Evolutionary conservation across 2,888 invertebrate genomes (phyloP), one percentile per base, ranked within the genome.

Genomic region (Sphinx pinastri): DNA sequence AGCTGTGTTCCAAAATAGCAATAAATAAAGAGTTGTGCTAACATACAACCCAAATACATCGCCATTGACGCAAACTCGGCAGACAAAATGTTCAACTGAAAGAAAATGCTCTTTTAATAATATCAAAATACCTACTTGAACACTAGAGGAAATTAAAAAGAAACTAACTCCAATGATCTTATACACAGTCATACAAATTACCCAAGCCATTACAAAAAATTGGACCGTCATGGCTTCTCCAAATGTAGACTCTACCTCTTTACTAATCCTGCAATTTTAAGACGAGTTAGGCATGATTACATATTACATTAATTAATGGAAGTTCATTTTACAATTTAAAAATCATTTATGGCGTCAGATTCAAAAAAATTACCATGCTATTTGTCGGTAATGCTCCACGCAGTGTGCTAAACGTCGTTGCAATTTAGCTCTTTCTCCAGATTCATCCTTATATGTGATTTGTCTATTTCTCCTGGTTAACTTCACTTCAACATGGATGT

Each of bases 141-240:
- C n/a, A 45, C 5, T 68, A 14, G 12, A 8, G 4, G 7, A 12
- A 49, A 11, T 45, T 47, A 51, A 10, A 8, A 12, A 19, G 11
- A 16, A 67, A 84, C 88, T 76, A 82, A 92, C 92, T 67, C 84
- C 87, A 25, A 87, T 87, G 66, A 92, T 89, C 74, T 90, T 92
- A 76, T 92, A 92, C n/a, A 88, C 81, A 2, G 90, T 91, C 89
- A 91, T 92, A 73, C 92, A 92, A 73, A 92, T 86, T 4, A 92
- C 91, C 92, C 90, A 91, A 8, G 88, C 85, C 80, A 85, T 88
- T 0, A 86, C 81, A 51, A 89, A 77, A 67, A 92, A 86, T 71
- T 92, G 92, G 0, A 89, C 70, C 0, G 83, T 75, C 87, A 91
- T 84, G 11, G 89, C 88, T 81, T 88, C 91, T 8, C 81, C 80